Conservation (phyloP, 2,113 vertebrate species). For the Pachycephala philippinensis region DNA sequence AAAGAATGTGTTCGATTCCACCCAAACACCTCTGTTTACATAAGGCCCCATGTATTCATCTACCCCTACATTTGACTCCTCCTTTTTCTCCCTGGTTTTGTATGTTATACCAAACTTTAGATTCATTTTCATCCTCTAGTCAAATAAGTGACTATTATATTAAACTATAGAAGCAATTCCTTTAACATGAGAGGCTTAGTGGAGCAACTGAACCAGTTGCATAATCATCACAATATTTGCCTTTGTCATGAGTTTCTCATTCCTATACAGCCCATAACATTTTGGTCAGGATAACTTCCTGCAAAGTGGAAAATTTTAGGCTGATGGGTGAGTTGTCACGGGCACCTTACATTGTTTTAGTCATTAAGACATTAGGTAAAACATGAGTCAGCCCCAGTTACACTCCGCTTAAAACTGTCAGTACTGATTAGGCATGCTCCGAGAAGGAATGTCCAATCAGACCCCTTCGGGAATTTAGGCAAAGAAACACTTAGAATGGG, state of each 20-base stretch:
- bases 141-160: background rate
- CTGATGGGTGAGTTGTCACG: background rate
- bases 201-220: background rate
- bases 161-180: background rate
- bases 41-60: background rate
- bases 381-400: background rate
- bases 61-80: background rate
- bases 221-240: background rate
- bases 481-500: background rate
- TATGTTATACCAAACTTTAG: background rate
- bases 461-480: background rate
- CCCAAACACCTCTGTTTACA: background rate
- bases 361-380: background rate
- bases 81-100: background rate
- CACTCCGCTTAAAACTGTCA: background rate
- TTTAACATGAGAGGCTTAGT: background rate
- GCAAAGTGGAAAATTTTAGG: background rate
- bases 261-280: background rate
- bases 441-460: background rate
- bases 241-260: background rate
- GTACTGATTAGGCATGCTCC: background rate
- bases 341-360: background rate
- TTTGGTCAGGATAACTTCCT: background rate
- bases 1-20: background rate
- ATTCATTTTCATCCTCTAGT: background rate